phyloP scores from a whole-genome alignment of 2,888 invertebrate genomes.

The Masnerella sp. region DNA sequence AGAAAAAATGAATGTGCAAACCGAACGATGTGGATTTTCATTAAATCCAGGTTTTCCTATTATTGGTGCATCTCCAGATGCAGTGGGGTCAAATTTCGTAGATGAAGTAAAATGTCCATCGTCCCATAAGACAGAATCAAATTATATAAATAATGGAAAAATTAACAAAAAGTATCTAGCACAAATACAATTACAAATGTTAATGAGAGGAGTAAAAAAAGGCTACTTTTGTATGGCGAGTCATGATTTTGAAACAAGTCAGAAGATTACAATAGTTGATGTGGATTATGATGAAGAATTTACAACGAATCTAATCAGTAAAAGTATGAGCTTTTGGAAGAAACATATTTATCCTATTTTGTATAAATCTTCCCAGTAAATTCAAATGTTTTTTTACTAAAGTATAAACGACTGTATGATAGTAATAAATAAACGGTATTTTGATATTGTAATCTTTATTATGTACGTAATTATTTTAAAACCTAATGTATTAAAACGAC shows the following conservation, averaged over 20 bases:
- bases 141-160: conserved; percentile 34
- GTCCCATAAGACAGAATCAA: conserved; percentile 4
- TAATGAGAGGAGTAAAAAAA: conserved; percentile 53
- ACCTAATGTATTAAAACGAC: too few relatives aligned
- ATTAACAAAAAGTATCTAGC: conserved; percentile 24
- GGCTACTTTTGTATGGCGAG: conserved; percentile 64
- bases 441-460: too few relatives aligned
- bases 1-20: background rate
- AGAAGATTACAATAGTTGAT: conserved; percentile 35
- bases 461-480: too few relatives aligned
- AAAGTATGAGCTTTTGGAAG: conserved; percentile 14
- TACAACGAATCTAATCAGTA: background rate
- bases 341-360: conserved; percentile 9
- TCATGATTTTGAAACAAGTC: conserved; percentile 60
- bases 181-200: conserved; percentile 67
- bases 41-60: conserved; percentile 30
- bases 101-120: conserved; percentile 66
- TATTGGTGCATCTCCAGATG: conserved; percentile 63
- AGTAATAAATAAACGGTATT: too few relatives aligned
- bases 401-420: background rate
- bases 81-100: conserved; percentile 53
- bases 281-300: conserved; percentile 32
- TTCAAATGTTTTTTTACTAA: background rate
- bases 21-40: background rate
- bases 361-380: background rate